Conservation (phyloP, 2,797 vertebrate species). For the Falco cherrug region DNA sequence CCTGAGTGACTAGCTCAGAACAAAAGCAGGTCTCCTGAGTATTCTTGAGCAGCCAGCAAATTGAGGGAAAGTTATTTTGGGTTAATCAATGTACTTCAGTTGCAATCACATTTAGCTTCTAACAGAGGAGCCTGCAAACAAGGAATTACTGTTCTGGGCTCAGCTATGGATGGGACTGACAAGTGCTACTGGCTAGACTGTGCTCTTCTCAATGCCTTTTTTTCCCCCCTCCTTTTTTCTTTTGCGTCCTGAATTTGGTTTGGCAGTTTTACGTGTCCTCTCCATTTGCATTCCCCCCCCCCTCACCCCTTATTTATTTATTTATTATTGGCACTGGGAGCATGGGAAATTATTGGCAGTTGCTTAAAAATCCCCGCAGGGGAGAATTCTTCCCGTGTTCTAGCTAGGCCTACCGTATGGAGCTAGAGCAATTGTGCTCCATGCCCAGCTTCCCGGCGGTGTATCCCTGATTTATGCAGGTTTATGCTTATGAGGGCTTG, state of each 20-base stretch:
- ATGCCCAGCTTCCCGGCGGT: constrained; percentile 35
- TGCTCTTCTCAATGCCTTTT: background rate
- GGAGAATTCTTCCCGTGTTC: constrained; percentile 51
- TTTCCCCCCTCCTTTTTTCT: background rate
- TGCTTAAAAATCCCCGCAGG: constrained; percentile 42
- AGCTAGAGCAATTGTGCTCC: constrained; percentile 48
- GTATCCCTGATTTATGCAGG: background rate
- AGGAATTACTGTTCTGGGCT: constrained; percentile 66
- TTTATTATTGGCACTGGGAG: background rate
- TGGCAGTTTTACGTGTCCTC: constrained; percentile 15
- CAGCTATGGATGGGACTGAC: constrained; percentile 38
- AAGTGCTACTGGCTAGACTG: constrained; percentile 63
- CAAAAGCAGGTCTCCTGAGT: constrained; percentile 75
- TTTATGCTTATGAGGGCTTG: background rate
- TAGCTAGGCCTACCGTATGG: background rate
- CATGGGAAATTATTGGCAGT: constrained; percentile 64
- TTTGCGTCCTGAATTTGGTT: constrained; percentile 39
- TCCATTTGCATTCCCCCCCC: background rate
- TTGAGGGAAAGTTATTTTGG: constrained; percentile 74
- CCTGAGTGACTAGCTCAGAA: constrained; percentile 76
- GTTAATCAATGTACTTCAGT: constrained; percentile 74
- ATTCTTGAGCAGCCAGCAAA: constrained; percentile 73
- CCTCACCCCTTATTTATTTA: background rate
- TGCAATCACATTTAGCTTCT: constrained; percentile 72
- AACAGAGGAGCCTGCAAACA: constrained; percentile 65